phyloP scores from a whole-genome alignment of 2,888 invertebrate genomes.

The Deroplatys truncata region DNA sequence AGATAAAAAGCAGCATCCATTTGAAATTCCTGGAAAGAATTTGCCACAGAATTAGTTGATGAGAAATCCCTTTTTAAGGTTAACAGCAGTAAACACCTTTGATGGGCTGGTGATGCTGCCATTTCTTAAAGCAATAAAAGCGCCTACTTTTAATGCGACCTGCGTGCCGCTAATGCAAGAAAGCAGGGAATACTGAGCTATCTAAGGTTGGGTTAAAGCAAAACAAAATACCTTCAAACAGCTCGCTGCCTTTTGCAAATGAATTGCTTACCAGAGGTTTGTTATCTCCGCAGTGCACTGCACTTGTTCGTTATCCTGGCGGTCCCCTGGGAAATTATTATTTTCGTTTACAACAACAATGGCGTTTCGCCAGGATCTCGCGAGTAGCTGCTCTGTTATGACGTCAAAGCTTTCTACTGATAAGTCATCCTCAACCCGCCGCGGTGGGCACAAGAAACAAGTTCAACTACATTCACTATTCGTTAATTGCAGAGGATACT shows the following conservation, averaged over 20 bases:
- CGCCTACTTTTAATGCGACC: too few relatives aligned
- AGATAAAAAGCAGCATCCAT: too few relatives aligned
- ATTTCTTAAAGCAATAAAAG: too few relatives aligned
- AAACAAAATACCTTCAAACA: not conserved
- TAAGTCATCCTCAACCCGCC: not conserved
- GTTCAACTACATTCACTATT: not conserved
- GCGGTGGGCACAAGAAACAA: not conserved
- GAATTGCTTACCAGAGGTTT: not conserved
- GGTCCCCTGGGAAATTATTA: not conserved
- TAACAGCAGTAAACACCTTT: too few relatives aligned
- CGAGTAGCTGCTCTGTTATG: not conserved
- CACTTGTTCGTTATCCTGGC: not conserved
- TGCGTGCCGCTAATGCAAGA: not conserved
- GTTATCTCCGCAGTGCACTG: not conserved
- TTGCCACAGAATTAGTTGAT: too few relatives aligned
- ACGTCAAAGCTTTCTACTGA: not conserved
- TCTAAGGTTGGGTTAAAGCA: not conserved
- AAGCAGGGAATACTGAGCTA: not conserved
- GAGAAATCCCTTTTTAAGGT: too few relatives aligned
- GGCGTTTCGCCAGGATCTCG: not conserved
- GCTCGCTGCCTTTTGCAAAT: not conserved
- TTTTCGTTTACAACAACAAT: not conserved
- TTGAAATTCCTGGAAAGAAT: too few relatives aligned
- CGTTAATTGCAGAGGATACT: not conserved
- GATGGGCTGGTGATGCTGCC: too few relatives aligned